Base-by-base conservation (phyloP, 2,888 invertebrate genomes). In the Hypolimnas misippus region DNA sequence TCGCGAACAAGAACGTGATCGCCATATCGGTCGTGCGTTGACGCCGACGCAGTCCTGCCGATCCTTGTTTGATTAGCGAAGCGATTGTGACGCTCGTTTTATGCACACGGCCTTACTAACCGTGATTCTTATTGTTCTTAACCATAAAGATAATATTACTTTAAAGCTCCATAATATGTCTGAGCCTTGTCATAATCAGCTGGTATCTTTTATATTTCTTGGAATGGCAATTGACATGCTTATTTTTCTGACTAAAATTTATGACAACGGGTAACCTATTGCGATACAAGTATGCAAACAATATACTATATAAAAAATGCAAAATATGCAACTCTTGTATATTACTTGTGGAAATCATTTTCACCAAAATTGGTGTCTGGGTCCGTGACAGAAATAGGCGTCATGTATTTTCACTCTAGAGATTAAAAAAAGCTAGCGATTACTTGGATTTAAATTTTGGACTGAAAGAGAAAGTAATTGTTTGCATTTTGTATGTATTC, bases 11-110 rank as follows among this genome's bases (percentile, higher is more conserved):
- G 76, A 75, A 75, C 74, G 76, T 75, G 76, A 75, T 72, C 68
- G 61, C 73, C 72, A 74, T 76, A 75, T 70, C 71, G 63, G 73
- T 49, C 49, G 25, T 69, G 70, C 65, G 70, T 67, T 70, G 66
- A 73, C 75, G 74, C 75, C 74, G 70, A 74, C 77, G 72, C 76
- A 70, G 68, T 73, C 74, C 73, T 76, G 75, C 66, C 75, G 74
- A 78, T 75, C 75, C 78, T 76, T 76, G 67, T 73, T 67, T 73
- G 74, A 77, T 74, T 66, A 73, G 52, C 52, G 17, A 52, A 71
- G 29, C 40, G 31, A 35, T 57, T 60, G 51, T 58, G 66, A 66
- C 57, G 60, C 40, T 40, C 17, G 12, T 4, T 50, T 53, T 64
- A 57, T 59, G 65, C 58, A 61, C 49, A 49, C 55, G 56, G 60